phyloP scores from a whole-genome alignment of 2,888 invertebrate species.

The Scaptomyza caliginosa region DNA sequence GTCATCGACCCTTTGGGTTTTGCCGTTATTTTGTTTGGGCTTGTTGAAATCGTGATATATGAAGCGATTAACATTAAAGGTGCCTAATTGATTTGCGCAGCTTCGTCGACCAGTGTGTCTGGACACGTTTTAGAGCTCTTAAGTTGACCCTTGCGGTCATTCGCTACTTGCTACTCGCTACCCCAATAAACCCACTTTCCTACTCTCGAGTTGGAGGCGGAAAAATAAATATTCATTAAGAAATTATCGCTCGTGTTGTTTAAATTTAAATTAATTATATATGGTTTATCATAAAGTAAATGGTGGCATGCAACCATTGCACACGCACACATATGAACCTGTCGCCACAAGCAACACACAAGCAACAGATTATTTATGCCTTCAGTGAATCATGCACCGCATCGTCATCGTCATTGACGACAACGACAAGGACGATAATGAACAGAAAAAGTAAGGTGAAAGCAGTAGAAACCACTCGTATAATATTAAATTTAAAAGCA shows the following conservation, averaged over 20 bases:
- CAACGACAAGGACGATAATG: slow-evolving; percentile 10
- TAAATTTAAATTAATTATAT: slow-evolving; percentile 75
- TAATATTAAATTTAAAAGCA: slow-evolving; percentile 71
- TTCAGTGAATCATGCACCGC: slow-evolving; percentile 53
- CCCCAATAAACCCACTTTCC: neutral
- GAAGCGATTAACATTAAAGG: slow-evolving; percentile 76
- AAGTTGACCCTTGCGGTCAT: neutral
- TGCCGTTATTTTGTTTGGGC: slow-evolving; percentile 26
- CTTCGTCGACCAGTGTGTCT: slow-evolving; percentile 14
- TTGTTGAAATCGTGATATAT: slow-evolving; percentile 63
- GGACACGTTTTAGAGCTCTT: slow-evolving; percentile 4
- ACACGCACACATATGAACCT: slow-evolving; percentile 15
- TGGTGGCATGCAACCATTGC: slow-evolving; percentile 39
- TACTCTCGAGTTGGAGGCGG: neutral
- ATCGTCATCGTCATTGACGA: slow-evolving; percentile 35
- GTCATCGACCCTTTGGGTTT: slow-evolving; percentile 67
- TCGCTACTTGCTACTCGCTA: too few relatives aligned
- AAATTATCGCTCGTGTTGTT: slow-evolving; percentile 68
- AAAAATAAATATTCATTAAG: slow-evolving; percentile 60
- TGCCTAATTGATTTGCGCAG: slow-evolving; percentile 69
- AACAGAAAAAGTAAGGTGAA: neutral
- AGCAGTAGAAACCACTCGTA: slow-evolving; percentile 25
- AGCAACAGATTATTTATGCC: slow-evolving; percentile 79
- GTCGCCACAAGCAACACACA: slow-evolving; percentile 6
- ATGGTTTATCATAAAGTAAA: slow-evolving; percentile 63